A percentile compares a stretch with the other conserved stretches of the same genome.
Evolutionary conservation across 1,140 invertebrate genomes (phyloP).

Genomic region (Drosophila sechellia): DNA sequence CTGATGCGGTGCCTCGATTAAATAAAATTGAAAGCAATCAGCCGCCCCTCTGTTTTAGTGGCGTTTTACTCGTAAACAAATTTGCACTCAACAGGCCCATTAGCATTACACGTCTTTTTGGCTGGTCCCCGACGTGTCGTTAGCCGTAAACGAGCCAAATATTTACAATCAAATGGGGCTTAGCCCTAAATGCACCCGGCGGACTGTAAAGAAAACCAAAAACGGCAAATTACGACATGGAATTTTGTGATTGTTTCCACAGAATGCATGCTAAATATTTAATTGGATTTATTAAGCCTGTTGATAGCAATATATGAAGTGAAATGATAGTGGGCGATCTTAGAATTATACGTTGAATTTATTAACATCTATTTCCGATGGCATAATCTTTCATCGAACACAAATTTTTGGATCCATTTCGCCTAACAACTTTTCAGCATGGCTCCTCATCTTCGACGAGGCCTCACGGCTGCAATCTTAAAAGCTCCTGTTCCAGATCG

Average conservation of each 20-base stretch:
- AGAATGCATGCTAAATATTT: background rate
- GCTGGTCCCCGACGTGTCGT: constrained; percentile 53
- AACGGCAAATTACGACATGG: constrained; percentile 7
- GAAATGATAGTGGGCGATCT: too few relatives aligned
- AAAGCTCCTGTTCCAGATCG: background rate
- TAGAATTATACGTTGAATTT: constrained; percentile 7
- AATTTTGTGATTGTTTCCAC: background rate
- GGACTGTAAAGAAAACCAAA: constrained; percentile 32
- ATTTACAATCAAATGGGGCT: constrained; percentile 65
- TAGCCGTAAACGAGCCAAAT: constrained; percentile 64
- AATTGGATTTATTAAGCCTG: background rate
- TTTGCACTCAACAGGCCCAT: constrained; percentile 48
- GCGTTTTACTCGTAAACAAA: constrained; percentile 35
- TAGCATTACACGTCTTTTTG: constrained; percentile 39
- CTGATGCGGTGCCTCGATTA: background rate
- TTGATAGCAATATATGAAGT: too few relatives aligned
- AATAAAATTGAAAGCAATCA: constrained; percentile 23
- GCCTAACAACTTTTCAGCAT: too few relatives aligned
- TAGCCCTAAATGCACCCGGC: constrained; percentile 57
- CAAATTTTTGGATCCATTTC: constrained; percentile 7
- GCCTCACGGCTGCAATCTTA: background rate
- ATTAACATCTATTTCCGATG: constrained; percentile 13
- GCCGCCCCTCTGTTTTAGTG: background rate
- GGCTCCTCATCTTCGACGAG: background rate
- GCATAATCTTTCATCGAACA: background rate